Evolutionary conservation across 2,888 invertebrate genomes (phyloP).

Genomic region (Plutella xylostella): DNA sequence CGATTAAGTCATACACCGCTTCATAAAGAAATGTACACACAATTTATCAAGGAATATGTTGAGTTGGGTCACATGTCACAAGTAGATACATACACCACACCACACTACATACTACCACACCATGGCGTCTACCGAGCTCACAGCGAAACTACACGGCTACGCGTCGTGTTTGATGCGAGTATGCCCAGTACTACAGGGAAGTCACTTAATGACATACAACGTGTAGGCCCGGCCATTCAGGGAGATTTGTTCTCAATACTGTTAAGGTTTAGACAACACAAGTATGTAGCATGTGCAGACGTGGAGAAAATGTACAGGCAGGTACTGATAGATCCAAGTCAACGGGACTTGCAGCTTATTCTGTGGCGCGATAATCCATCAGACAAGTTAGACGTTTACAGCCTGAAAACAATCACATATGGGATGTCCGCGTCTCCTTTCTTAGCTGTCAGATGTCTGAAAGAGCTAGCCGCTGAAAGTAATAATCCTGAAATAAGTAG

Average conservation of each 20-base stretch:
- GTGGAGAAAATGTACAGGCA: slow-evolving; percentile 26
- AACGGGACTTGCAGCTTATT: slow-evolving; percentile 24
- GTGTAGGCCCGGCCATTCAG: slow-evolving; percentile 15
- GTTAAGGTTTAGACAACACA: slow-evolving; percentile 16
- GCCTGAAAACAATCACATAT: slow-evolving; percentile 24
- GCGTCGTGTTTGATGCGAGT: slow-evolving; percentile 17
- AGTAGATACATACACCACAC: background rate
- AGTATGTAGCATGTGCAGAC: slow-evolving; percentile 16
- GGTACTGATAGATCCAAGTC: slow-evolving; percentile 19
- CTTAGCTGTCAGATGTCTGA: slow-evolving; percentile 23
- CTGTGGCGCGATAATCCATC: slow-evolving; percentile 22
- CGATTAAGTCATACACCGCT: background rate
- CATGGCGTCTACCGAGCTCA: background rate
- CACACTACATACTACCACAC: background rate
- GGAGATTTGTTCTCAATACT: slow-evolving; percentile 18
- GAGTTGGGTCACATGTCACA: background rate
- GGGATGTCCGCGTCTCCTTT: slow-evolving; percentile 26
- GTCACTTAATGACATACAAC: slow-evolving; percentile 19
- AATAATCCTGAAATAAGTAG: slow-evolving; percentile 17
- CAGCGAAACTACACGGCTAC: background rate
- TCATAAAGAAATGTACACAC: background rate
- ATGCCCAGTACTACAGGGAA: slow-evolving; percentile 14
- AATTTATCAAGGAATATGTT: slow-evolving; percentile 1
- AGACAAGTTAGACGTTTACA: slow-evolving; percentile 20
- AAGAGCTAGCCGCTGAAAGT: slow-evolving; percentile 24